Evolutionary conservation across 2,113 vertebrate species (phyloP).

Genomic region (Sinocyclocheilus rhinocerous): DNA sequence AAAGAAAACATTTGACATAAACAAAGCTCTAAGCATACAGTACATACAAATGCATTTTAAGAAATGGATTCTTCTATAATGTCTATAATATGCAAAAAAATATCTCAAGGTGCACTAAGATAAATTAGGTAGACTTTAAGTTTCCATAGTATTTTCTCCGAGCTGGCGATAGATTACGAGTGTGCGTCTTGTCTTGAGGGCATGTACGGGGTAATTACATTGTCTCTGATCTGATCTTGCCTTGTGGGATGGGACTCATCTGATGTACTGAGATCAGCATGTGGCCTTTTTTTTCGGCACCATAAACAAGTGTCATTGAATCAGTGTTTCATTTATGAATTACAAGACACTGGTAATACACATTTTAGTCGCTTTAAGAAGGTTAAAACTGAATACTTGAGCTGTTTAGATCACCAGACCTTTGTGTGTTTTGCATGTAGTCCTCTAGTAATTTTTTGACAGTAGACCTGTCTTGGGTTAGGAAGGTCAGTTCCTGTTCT

Average conservation of each 20-base stretch:
- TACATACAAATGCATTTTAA: constrained; percentile 5
- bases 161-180: not conserved
- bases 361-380: constrained; percentile 5
- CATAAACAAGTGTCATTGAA: not conserved
- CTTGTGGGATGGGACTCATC: not conserved
- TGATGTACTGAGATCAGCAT: constrained; percentile 22
- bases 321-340: constrained; percentile 8
- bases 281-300: constrained; percentile 21
- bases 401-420: not conserved
- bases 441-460: not conserved
- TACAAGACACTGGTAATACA: not conserved
- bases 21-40: not conserved
- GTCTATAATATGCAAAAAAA: not conserved
- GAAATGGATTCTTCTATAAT: not conserved
- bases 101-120: not conserved
- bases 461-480: not conserved
- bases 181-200: constrained; percentile 2
- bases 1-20: not conserved
- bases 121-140: constrained; percentile 22
- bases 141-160: not conserved
- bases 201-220: not conserved
- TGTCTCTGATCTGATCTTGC: constrained; percentile 30
- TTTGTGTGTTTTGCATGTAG: not conserved
- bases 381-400: constrained; percentile 27
- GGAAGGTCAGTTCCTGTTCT: not conserved